Evolutionary conservation across 2,888 invertebrate genomes (phyloP), one percentile per base, ranked within the genome.

Genomic region (Cryptocephalus primarius): DNA sequence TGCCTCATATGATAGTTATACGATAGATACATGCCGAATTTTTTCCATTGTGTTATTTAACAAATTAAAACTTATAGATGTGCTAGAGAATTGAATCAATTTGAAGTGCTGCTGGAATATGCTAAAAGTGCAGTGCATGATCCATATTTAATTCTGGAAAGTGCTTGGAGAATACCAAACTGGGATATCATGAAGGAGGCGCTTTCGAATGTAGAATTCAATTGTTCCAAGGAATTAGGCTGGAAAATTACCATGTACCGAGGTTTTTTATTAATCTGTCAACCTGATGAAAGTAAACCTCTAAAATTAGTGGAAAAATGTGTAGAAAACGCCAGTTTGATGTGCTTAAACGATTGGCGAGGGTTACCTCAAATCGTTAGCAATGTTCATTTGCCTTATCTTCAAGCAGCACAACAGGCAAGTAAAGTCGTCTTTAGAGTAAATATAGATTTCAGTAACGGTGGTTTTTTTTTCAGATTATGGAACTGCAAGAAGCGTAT

Each of bases 161-260:
- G 92, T 65, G 89, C 95, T 0, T 96, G 96, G 94, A 76, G 94
- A 45, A 85, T 91, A 45, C 91, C 94, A 0, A 89, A 94, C 64
- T 97, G 97, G 96, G 76, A 80, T 12, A 75, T 88, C 8, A 94
- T 95, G 88, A 95, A 95, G 63, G 94, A 92, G 55, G 90, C 95
- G 1, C 72, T 95, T 8, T 77, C 84, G 1, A 90, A 91, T 74
- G 89, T 95, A 8, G 96, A 97, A 67, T 85, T 85, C 60, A 88
- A 86, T 55, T 94, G 89, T 69, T 91, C 95, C 0, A 89, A 89
- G 61, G 90, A 91, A 67, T 74, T 88, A 67, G 82, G 75, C 2
- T 79, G 78, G 77, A 78, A 79, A 61, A 61, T 68, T 6, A 68
- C 69, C 0, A 74, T 97, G 54, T 96, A 93, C 71, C 84, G 92